Percentiles rank a stretch among this genome's conserved stretches.
Conservation (phyloP, 2,888 invertebrate genomes). For the Morpho achilles region DNA sequence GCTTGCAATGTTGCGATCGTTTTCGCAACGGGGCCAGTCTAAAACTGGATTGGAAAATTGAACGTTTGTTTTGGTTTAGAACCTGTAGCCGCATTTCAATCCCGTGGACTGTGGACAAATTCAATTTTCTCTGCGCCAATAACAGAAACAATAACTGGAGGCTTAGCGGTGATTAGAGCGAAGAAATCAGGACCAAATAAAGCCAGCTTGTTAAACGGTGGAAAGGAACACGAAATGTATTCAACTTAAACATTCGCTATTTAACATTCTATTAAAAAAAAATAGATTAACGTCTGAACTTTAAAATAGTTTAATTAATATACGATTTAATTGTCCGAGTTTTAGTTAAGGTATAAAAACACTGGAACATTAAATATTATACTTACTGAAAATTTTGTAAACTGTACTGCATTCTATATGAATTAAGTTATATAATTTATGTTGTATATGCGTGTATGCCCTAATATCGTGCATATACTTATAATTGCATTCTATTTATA, state of each 20-base stretch:
- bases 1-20: constrained; percentile 32
- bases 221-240: not conserved
- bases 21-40: constrained; percentile 35
- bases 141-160: constrained; percentile 51
- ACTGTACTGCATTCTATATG: too few relatives aligned
- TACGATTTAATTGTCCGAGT: too few relatives aligned
- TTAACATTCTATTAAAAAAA: not conserved
- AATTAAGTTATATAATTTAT: not conserved
- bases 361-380: too few relatives aligned
- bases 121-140: constrained; percentile 69
- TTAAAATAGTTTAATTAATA: too few relatives aligned
- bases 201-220: not conserved
- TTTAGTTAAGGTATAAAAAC: too few relatives aligned
- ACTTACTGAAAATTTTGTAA: too few relatives aligned
- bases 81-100: constrained; percentile 50
- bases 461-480: too few relatives aligned
- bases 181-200: constrained; percentile 18
- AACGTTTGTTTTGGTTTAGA: constrained; percentile 57
- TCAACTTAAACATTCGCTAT: not conserved
- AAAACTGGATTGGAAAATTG: constrained; percentile 58
- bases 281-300: too few relatives aligned
- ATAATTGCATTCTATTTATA: too few relatives aligned
- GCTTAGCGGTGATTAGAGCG: constrained; percentile 16
- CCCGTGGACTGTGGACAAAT: constrained; percentile 69
- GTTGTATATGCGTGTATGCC: not conserved